A percentile compares a stretch with the other conserved stretches of the same genome.
phyloP scores from a whole-genome alignment of 2,797 vertebrate genomes.

The Nyctalus aviator region DNA sequence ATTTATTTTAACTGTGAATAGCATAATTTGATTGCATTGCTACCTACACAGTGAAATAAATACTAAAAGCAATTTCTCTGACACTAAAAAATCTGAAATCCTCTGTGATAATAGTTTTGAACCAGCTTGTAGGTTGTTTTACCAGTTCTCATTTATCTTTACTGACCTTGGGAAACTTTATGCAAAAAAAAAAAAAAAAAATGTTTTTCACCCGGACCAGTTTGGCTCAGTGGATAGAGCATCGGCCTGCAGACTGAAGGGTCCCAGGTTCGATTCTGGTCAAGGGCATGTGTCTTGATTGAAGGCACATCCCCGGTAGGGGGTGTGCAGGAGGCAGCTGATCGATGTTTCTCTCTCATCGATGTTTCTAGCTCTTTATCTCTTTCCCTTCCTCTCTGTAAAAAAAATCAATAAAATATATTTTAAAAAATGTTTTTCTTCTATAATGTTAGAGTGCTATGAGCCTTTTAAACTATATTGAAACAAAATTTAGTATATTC shows the following conservation, averaged over 20 bases:
- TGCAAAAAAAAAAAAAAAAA: background rate
- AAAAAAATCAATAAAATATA: too few species aligned
- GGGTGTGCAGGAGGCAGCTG: too few species aligned
- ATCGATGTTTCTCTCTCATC: too few species aligned
- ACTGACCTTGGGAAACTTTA: conserved; percentile 42
- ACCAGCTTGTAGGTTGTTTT: background rate
- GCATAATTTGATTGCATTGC: conserved; percentile 16
- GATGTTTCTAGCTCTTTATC: too few species aligned
- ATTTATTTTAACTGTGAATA: conserved; percentile 54
- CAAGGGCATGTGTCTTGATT: too few species aligned
- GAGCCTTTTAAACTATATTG: background rate
- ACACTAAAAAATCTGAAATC: background rate
- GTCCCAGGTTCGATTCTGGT: too few species aligned
- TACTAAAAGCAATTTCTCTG: conserved; percentile 19
- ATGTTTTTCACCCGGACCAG: too few species aligned
- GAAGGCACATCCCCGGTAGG: too few species aligned
- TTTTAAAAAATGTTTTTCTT: conserved; percentile 1
- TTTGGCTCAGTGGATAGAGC: too few species aligned
- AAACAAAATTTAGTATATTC: conserved; percentile 40
- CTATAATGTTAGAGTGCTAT: background rate
- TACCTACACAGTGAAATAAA: conserved; percentile 36
- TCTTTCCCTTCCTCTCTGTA: too few species aligned
- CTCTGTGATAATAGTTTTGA: conserved; percentile 19
- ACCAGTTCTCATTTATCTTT: conserved; percentile 26
- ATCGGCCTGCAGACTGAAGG: too few species aligned